These are phyloP conservation scores for Semnornis frantzii DNA, from an alignment of 2,113 vertebrate species.

Conservation along the genomic window DNA sequence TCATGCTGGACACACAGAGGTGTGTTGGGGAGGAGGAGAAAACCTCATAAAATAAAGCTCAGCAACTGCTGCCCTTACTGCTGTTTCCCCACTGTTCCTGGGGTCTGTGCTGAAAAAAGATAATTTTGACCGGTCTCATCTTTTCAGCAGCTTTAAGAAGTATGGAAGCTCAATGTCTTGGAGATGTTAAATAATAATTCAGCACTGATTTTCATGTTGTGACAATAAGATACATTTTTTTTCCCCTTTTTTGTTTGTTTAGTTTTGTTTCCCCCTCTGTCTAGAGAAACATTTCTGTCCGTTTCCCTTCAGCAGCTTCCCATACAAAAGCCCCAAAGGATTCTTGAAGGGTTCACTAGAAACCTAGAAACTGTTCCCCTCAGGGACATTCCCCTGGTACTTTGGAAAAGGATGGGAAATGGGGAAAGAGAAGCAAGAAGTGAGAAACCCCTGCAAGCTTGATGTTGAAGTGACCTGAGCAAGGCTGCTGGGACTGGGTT, in stretches of 20 bases:
- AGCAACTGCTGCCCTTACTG: background rate
- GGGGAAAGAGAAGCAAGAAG: constrained; percentile 13
- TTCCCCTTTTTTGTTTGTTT: background rate
- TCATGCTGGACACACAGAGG: accelerated
- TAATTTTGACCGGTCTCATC: background rate
- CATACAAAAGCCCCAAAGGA: background rate
- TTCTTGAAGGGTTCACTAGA: background rate
- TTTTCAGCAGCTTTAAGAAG: background rate
- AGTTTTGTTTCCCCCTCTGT: background rate
- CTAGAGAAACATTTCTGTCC: background rate
- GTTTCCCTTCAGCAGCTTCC: background rate
- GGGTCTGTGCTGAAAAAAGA: background rate
- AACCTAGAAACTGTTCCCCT: background rate
- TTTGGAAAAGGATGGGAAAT: background rate
- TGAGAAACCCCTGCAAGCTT: background rate
- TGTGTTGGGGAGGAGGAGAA: background rate
- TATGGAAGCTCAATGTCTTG: background rate
- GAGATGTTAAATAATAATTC: background rate
- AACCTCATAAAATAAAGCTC: too few species aligned
- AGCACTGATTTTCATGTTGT: background rate
- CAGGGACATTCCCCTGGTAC: background rate
- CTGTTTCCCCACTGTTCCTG: accelerated
- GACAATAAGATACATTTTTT: background rate
- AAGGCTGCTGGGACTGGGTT: background rate
- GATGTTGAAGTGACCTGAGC: background rate